Base-by-base conservation (phyloP, 2,113 vertebrate genomes). In the Notiomystis cincta region DNA sequence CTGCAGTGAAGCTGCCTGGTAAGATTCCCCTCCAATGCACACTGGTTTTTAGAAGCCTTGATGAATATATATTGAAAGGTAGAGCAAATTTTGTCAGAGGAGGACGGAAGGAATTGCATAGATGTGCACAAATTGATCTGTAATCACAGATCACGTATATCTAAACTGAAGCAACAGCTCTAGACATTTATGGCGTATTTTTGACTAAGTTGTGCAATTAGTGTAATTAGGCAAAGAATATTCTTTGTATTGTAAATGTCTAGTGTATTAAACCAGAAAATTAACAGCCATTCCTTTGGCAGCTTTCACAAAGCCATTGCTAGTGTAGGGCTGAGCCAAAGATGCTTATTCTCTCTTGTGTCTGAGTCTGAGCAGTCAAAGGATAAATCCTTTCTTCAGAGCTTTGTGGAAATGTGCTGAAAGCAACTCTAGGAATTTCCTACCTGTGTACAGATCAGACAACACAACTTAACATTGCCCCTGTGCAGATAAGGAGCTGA, bases 201-300 rank as follows among this genome's bases (percentile, higher is more conserved):
- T 86, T 93, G 0, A 90, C 48, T 66, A 77, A 88, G 66, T 28
- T 86, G 38, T 70, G 38, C 75, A 77, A 82, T 82, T 86, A 94
- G 50, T 77, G 47, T 88, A 88, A 92, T 92, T 83, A 88, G 60
- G 71, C 58, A 90, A 93, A 96, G 58, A 83, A 77, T 70, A 88
- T 27, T 70, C 58, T 86, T 92, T 77, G 71, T 22, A 56, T 93
- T 88, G 77, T 44, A 72, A 83, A 86, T 73, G 71, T 61, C 75
- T 54, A 24, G 28, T 60, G 56, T 91, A 76, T 91, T 90, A 92
- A 90, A 93, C 3, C 42, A 87, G 73, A 64, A 86, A 95, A 89
- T 56, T 33, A 90, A 38, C 56, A 60, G 65, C 61, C 10, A 0
- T 72, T 87, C 47, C 42, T 87, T 53, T 69, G 54, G 72, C 84